A percentile compares a stretch with the other conserved stretches of the same genome.
Conservation (phyloP, 2,888 invertebrate genomes). For the Melitaea athalia region DNA sequence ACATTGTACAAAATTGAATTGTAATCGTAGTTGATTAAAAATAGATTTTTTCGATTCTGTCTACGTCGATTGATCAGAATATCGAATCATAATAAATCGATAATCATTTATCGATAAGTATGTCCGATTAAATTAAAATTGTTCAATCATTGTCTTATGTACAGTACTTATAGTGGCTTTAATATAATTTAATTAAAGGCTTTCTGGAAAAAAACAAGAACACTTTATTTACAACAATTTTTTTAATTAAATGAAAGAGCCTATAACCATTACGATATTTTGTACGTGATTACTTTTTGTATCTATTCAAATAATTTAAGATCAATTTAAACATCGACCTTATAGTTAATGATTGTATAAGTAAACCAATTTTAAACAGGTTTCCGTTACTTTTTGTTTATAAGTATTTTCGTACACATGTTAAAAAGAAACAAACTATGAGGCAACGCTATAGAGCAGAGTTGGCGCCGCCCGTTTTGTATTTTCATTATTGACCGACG, state of each 20-base stretch:
- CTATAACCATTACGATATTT: background rate
- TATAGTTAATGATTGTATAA: background rate
- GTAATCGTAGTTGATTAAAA: background rate
- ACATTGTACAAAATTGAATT: conserved; percentile 3
- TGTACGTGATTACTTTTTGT: background rate
- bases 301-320: background rate
- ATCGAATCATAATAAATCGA: background rate
- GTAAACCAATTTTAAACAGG: background rate
- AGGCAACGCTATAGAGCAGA: conserved; percentile 43
- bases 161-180: background rate
- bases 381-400: background rate
- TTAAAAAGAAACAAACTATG: conserved; percentile 33
- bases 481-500: conserved; percentile 61
- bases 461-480: conserved; percentile 50
- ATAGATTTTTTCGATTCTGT: background rate
- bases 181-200: background rate
- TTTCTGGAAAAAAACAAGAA: no score
- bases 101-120: background rate
- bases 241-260: background rate
- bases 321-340: background rate
- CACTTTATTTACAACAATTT: no score
- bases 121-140: background rate
- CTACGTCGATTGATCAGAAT: background rate
- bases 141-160: background rate
- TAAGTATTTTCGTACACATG: conserved; percentile 3